A percentile compares a stretch with the other conserved stretches of the same genome.
Evolutionary conservation across 1,140 invertebrate genomes (phyloP).

Genomic region (Copidosoma floridanum): DNA sequence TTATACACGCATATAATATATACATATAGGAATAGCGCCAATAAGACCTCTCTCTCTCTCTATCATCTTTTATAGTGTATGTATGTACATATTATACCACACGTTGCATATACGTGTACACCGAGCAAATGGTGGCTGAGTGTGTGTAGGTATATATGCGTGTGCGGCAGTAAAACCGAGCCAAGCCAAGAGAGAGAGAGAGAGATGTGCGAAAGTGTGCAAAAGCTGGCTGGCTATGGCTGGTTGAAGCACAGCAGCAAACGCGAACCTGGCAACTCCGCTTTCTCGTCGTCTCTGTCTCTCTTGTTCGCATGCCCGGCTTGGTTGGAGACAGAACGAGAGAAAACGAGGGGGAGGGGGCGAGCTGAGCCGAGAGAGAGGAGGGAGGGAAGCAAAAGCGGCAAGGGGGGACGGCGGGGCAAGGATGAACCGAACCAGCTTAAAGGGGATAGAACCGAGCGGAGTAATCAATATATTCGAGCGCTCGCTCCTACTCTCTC

Average conservation of each 20-base stretch:
- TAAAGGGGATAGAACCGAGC: slow-evolving; percentile 52
- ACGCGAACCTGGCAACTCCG: background rate
- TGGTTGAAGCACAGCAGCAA: too few species aligned
- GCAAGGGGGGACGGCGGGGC: slow-evolving; percentile 34
- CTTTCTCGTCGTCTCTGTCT: background rate
- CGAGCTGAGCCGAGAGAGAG: slow-evolving; percentile 23
- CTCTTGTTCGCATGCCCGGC: background rate
- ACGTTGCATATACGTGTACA: too few species aligned
- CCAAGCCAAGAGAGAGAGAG: too few species aligned
- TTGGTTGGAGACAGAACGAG: slow-evolving; percentile 23
- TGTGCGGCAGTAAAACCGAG: background rate
- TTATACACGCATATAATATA: slow-evolving; percentile 45
- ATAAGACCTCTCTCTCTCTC: background rate
- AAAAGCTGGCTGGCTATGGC: too few species aligned
- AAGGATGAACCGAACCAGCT: slow-evolving; percentile 55
- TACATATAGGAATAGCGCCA: background rate
- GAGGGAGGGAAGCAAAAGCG: slow-evolving; percentile 10
- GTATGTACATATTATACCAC: background rate
- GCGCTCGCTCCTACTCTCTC: background rate
- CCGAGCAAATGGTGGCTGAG: background rate
- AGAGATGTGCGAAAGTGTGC: too few species aligned
- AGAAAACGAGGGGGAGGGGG: slow-evolving; percentile 25
- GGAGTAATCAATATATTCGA: slow-evolving; percentile 54
- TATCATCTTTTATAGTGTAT: background rate
- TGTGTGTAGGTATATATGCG: slow-evolving; percentile 1